Percentiles rank a stretch among this genome's conserved stretches.
These are phyloP conservation scores for Zaprionus ghesquierei DNA, from an alignment of 1,140 invertebrate species.

Conservation along the genomic window DNA sequence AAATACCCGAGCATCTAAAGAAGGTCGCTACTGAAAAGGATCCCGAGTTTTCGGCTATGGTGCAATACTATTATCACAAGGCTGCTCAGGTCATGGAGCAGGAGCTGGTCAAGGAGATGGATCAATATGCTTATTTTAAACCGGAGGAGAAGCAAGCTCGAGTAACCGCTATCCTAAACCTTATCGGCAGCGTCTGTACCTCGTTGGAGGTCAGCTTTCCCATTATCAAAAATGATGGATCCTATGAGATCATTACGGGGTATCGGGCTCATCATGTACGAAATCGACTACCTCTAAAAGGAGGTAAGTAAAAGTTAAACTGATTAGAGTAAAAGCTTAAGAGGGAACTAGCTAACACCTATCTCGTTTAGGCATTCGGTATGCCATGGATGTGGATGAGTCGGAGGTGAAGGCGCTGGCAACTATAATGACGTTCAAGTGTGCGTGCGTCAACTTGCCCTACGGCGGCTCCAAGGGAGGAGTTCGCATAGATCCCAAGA, in stretches of 20 bases:
- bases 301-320: slow-evolving; percentile 83
- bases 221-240: slow-evolving; percentile 89
- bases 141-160: slow-evolving; percentile 86
- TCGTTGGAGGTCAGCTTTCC: slow-evolving; percentile 91
- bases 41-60: slow-evolving; percentile 88
- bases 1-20: slow-evolving; percentile 86
- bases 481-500: slow-evolving; percentile 91
- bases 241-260: slow-evolving; percentile 90
- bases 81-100: slow-evolving; percentile 87
- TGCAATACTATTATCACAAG: slow-evolving; percentile 89
- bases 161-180: slow-evolving; percentile 87
- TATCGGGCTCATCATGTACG: slow-evolving; percentile 93
- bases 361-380: slow-evolving; percentile 87
- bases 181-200: slow-evolving; percentile 89
- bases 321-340: background rate
- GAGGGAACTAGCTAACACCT: background rate
- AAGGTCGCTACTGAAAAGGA: slow-evolving; percentile 85
- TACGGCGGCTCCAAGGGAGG: slow-evolving; percentile 93
- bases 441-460: slow-evolving; percentile 92
- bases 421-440: slow-evolving; percentile 93
- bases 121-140: slow-evolving; percentile 84
- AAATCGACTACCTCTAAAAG: slow-evolving; percentile 91
- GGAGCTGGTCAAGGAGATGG: slow-evolving; percentile 86
- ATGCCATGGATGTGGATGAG: slow-evolving; percentile 87
- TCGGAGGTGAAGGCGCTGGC: slow-evolving; percentile 93